Evolutionary conservation across 2,888 invertebrate genomes (phyloP).

Genomic region (Seira ritae): DNA sequence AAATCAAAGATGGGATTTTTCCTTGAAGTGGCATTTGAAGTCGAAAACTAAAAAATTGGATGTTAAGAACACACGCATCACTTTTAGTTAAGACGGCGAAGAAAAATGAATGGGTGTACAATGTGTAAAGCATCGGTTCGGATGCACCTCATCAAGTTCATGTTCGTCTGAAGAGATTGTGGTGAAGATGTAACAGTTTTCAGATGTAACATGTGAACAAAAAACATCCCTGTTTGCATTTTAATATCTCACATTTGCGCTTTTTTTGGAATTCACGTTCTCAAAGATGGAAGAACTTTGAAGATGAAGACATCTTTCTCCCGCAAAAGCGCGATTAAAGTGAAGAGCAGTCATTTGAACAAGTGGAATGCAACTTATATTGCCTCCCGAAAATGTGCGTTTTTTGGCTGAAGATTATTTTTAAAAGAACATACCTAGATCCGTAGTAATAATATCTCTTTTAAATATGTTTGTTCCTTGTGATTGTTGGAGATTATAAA

Average conservation of each 20-base stretch:
- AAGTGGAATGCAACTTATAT: conserved; percentile 5
- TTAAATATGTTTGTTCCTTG: conserved; percentile 26
- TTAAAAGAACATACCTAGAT: no score
- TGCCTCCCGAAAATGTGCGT: no score
- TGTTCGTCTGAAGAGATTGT: no score
- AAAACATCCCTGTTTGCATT: no score
- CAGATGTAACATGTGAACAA: no score
- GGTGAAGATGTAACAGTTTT: no score
- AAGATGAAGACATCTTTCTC: background rate
- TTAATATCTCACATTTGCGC: background rate
- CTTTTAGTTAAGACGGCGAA: background rate
- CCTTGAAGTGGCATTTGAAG: conserved; percentile 43
- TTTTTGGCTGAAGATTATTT: no score
- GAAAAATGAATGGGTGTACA: background rate
- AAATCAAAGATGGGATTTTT: conserved; percentile 40
- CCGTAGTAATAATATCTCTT: no score
- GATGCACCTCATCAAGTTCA: no score
- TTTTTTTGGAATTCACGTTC: background rate
- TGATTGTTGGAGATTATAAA: conserved; percentile 7
- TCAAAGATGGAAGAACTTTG: background rate
- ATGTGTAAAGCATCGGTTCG: no score
- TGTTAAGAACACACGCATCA: background rate
- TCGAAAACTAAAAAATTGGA: conserved; percentile 30
- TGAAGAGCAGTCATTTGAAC: conserved; percentile 19
- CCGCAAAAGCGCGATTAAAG: background rate